phyloP scores from a whole-genome alignment of 1,140 invertebrate species.

The Augochlora pura region DNA sequence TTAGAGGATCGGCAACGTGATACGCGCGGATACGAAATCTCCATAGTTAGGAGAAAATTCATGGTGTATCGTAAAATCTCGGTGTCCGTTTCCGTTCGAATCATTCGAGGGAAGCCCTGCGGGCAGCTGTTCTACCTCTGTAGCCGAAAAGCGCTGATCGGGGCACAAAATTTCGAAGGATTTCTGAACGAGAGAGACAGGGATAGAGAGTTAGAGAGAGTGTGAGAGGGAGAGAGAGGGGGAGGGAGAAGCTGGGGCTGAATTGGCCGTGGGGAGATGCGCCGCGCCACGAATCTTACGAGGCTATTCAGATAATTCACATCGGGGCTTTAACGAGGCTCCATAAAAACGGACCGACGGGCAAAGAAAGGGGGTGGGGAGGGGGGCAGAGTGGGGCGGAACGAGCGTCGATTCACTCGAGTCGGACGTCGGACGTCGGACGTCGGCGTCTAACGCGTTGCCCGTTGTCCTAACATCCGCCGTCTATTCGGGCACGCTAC shows the following conservation, averaged over 20 bases:
- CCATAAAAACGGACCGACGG: conserved; percentile 53
- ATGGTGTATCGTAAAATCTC: too few species aligned
- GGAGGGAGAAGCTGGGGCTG: not conserved
- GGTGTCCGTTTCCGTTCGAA: not conserved
- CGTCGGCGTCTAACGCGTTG: not conserved
- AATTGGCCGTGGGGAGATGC: conserved; percentile 1
- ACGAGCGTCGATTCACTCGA: conserved; percentile 48
- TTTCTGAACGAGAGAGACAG: not conserved
- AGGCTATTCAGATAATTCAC: conserved; percentile 50
- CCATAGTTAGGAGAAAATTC: too few species aligned
- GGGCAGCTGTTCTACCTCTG: not conserved
- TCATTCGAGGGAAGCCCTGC: not conserved
- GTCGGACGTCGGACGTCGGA: not conserved
- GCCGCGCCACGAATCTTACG: conserved; percentile 36
- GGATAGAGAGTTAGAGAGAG: too few species aligned
- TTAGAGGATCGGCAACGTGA: too few species aligned
- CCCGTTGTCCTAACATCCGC: conserved; percentile 12
- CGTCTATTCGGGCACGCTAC: conserved; percentile 3
- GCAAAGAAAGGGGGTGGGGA: not conserved
- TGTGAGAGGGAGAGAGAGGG: too few species aligned
- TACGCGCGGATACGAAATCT: too few species aligned
- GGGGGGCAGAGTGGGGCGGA: too few species aligned
- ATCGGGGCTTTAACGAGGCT: conserved; percentile 59
- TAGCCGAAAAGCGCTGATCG: conserved; percentile 2
- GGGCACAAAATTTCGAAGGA: conserved; percentile 19